phyloP scores from a whole-genome alignment of 2,888 invertebrate species.

The Ectropis crepuscularia region DNA sequence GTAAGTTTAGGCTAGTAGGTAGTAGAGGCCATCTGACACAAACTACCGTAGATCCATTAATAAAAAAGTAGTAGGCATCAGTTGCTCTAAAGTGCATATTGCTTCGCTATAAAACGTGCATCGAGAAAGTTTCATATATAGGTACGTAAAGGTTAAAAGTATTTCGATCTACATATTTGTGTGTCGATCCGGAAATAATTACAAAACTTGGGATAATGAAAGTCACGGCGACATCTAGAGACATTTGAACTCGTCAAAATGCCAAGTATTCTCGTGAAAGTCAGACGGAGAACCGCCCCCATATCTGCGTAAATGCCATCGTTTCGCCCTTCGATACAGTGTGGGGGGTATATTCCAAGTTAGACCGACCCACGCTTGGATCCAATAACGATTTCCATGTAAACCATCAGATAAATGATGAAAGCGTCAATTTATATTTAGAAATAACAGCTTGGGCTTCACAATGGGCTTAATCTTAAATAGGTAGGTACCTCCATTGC shows the following conservation, averaged over 20 bases:
- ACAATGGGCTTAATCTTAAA: not conserved
- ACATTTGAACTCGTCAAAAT: conserved; percentile 25
- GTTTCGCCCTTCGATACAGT: conserved; percentile 62
- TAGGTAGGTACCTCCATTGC: not conserved
- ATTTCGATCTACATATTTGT: not conserved
- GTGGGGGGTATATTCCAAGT: conserved; percentile 57
- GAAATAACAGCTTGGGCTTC: conserved; percentile 2
- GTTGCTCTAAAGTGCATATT: no score
- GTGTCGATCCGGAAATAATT: not conserved
- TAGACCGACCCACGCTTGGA: conserved; percentile 51
- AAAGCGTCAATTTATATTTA: conserved; percentile 33
- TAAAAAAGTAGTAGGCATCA: no score
- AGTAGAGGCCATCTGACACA: no score
- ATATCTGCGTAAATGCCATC: conserved; percentile 63
- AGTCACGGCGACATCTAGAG: conserved; percentile 11
- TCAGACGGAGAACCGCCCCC: conserved; percentile 59
- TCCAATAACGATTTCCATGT: conserved; percentile 45
- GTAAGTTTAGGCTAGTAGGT: no score
- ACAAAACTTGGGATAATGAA: conserved; percentile 8
- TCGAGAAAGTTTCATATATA: not conserved
- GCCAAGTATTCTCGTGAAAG: conserved; percentile 47
- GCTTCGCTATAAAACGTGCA: not conserved
- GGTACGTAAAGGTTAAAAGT: not conserved
- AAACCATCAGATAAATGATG: conserved; percentile 35
- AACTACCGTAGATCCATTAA: no score